phyloP scores from a whole-genome alignment of 2,113 vertebrate genomes.

The Rhynchopsitta pachyrhyncha region DNA sequence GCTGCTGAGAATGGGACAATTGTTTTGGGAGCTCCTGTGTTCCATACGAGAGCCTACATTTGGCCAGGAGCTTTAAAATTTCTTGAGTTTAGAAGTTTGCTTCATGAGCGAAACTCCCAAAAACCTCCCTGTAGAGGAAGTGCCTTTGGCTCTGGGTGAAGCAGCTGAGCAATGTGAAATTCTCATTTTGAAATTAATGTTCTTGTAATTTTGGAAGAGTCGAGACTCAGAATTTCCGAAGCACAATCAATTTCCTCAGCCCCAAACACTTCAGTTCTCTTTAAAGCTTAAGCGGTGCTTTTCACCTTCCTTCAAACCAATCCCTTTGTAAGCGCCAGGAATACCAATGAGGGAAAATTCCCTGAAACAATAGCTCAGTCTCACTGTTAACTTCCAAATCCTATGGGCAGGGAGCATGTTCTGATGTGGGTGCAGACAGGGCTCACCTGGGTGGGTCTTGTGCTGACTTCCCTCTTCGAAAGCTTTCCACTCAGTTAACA shows the following conservation, averaged over 20 bases:
- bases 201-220: not conserved
- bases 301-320: not conserved
- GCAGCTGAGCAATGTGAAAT: not conserved
- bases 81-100: not conserved
- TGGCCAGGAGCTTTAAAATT: not conserved
- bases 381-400: accelerated
- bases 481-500: not conserved
- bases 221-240: not conserved
- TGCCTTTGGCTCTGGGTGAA: not conserved
- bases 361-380: not conserved
- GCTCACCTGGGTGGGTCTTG: accelerated
- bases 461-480: not conserved
- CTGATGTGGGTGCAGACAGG: not conserved
- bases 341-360: not conserved
- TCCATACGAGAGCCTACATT: not conserved
- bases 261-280: not conserved
- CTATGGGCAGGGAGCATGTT: not conserved
- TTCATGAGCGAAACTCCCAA: not conserved
- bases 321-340: not conserved
- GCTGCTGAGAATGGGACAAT: not conserved
- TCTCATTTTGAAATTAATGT: not conserved
- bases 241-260: not conserved
- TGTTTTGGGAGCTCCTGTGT: not conserved
- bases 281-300: not conserved
- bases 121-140: not conserved